Conservation (phyloP, 1,140 invertebrate species). For the Drosophila subobscura region DNA sequence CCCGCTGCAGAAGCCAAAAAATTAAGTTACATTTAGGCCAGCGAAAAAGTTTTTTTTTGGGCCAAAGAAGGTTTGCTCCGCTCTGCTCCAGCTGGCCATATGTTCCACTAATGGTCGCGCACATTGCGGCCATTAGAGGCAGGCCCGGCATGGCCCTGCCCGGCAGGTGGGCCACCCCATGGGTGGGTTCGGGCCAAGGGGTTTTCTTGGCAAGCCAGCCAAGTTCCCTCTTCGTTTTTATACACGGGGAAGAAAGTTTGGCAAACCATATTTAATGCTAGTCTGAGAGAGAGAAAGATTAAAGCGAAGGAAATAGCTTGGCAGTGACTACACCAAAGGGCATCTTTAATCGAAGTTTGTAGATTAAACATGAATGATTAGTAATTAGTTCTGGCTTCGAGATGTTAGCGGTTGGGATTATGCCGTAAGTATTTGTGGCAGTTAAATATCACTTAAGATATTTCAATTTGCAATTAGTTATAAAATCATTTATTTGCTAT, state of each 20-base stretch:
- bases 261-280: slow-evolving; percentile 9
- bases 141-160: slow-evolving; percentile 10
- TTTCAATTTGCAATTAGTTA: slow-evolving; percentile 50
- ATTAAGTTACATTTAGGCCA: slow-evolving; percentile 72
- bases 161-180: slow-evolving; percentile 46
- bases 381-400: no score
- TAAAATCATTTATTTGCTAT: slow-evolving; percentile 48
- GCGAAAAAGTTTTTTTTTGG: slow-evolving; percentile 60
- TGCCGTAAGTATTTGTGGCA: neutral
- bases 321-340: no score
- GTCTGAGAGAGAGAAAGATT: slow-evolving; percentile 20
- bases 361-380: no score
- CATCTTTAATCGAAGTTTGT: no score
- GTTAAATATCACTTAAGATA: slow-evolving; percentile 22
- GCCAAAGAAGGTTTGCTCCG: slow-evolving; percentile 41
- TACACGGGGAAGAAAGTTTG: neutral
- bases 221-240: slow-evolving; percentile 14
- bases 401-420: no score
- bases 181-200: neutral
- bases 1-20: slow-evolving; percentile 58
- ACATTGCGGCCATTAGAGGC: slow-evolving; percentile 75
- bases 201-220: slow-evolving; percentile 26
- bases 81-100: slow-evolving; percentile 52
- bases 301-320: neutral
- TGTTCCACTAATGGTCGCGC: slow-evolving; percentile 81